A percentile compares a stretch with the other conserved stretches of the same genome.
phyloP scores from a whole-genome alignment of 2,797 vertebrate species.

The Phrynocephalus vlangalii region DNA sequence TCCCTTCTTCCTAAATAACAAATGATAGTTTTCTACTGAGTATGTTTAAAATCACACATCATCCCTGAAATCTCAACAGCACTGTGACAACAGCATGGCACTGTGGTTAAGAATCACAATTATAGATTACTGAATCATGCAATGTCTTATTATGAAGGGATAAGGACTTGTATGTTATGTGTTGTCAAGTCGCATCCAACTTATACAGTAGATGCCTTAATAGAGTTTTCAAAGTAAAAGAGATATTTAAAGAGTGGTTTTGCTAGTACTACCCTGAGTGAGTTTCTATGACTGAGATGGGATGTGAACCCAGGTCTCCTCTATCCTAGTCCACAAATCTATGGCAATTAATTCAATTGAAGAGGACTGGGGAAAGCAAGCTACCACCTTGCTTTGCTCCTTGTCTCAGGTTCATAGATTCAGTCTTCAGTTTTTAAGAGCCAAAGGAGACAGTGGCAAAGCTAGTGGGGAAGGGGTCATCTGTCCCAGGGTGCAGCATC shows the following conservation, averaged over 20 bases:
- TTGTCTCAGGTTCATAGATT: neutral
- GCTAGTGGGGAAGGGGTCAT: too few species aligned
- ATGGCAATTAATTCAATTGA: neutral
- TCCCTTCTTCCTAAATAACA: neutral
- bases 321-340: too few species aligned
- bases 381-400: neutral
- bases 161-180: neutral
- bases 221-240: too few species aligned
- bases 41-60: too few species aligned
- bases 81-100: neutral
- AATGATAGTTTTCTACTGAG: too few species aligned
- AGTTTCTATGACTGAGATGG: too few species aligned
- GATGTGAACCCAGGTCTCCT: too few species aligned
- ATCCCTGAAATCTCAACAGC: too few species aligned
- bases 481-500: too few species aligned
- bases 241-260: too few species aligned
- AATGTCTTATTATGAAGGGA: neutral
- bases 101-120: neutral
- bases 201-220: too few species aligned
- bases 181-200: neutral
- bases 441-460: neutral
- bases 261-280: too few species aligned
- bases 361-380: neutral
- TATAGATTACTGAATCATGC: neutral
- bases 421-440: neutral